Evolutionary conservation across 2,888 invertebrate genomes (phyloP).

Genomic region (Dusona sp.): DNA sequence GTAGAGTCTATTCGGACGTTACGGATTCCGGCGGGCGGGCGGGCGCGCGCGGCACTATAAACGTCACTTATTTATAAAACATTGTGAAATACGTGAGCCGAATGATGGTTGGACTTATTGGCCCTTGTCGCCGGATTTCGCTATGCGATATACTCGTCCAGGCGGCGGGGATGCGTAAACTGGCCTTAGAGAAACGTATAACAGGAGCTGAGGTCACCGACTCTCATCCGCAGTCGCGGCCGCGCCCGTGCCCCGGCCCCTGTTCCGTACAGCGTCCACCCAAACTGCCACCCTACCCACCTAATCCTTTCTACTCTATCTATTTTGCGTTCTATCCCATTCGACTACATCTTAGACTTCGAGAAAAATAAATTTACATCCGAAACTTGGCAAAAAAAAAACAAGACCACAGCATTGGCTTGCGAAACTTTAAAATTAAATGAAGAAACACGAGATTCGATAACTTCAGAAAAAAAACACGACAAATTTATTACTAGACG

Average conservation of each 20-base stretch:
- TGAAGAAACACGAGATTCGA: neutral
- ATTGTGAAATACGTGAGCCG: constrained; percentile 19
- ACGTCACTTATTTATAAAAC: constrained; percentile 45
- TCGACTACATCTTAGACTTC: neutral
- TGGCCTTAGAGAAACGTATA: constrained; percentile 29
- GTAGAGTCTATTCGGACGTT: constrained; percentile 8
- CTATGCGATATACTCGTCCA: constrained; percentile 31
- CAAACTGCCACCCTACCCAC: constrained; percentile 34
- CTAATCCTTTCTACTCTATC: constrained; percentile 11
- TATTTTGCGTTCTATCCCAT: neutral
- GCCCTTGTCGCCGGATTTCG: constrained; percentile 23
- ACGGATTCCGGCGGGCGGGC: constrained; percentile 4
- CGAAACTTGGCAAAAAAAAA: neutral
- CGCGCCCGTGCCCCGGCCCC: constrained; percentile 60
- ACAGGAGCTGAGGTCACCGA: constrained; percentile 68
- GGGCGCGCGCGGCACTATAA: constrained; percentile 14
- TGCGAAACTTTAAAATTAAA: neutral
- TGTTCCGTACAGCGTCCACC: constrained; percentile 33
- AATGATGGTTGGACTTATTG: constrained; percentile 16
- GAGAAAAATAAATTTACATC: neutral
- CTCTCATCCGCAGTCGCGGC: constrained; percentile 65
- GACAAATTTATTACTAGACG: neutral
- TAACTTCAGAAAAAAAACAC: neutral
- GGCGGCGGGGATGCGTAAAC: constrained; percentile 53
- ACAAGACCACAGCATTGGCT: neutral